Evolutionary conservation across 2,888 invertebrate species (phyloP), one percentile per base, ranked within the genome.

Genomic region (Leucoma salicis): DNA sequence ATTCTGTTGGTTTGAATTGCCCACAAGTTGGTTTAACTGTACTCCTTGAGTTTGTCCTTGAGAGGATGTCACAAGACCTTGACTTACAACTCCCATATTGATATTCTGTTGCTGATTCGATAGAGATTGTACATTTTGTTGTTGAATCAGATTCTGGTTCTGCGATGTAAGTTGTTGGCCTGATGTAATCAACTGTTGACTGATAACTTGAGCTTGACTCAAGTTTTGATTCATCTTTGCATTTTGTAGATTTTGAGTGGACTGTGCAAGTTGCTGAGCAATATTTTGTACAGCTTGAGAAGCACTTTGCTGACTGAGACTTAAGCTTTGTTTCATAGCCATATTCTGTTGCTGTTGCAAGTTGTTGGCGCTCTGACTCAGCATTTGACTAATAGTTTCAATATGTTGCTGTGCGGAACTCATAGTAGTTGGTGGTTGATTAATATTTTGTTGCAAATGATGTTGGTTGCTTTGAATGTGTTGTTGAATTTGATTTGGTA

Each of bases 391-490:
- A 13, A 92, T 92, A 32, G 92, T 86, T 57, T 92, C 92, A 68
- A 92, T 92, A 53, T 92, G 90, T 53, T 92, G 92, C 53, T 88
- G 88, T 12, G 92, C 92, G 31, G 92, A 92, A 37, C 86, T 92
- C 70, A 92, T 90, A 25, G 91, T 76, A 12, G 82, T 82, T 1
- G 81, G 66, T 1, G 78, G 72, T 52, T 85, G 87, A 42, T 69
- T 80, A 14, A 84, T 77, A 39, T 69, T 82, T 49, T 86, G 84
- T 47, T 89, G 90, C 46, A 89, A 67, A 48, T 83, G 84, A 47
- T 87, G 87, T 44, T 90, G 88, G 39, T 65, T 79, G 39, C 63
- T 65, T 42, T 77, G 87, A 35, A 87, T 81, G 40, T 88, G 86
- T 51, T 88, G 85, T 42, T 88, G 88, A 27, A 89, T 68, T 51